Conservation (phyloP, 2,113 vertebrate species). For the Calonectris borealis region DNA sequence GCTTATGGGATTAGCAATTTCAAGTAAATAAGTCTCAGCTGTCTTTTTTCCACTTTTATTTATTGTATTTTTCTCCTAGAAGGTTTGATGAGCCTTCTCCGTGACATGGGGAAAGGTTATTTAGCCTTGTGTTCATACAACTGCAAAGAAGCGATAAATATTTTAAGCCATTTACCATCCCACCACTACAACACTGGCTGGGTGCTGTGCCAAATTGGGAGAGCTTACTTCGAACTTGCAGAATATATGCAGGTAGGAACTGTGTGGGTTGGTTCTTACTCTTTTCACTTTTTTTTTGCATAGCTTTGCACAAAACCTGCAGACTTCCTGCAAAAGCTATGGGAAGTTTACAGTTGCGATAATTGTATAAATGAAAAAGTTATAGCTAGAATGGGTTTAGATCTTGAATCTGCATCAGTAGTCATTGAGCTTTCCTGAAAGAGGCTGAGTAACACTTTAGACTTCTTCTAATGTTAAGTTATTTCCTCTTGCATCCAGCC, state of each 20-base stretch:
- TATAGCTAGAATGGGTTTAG: not conserved
- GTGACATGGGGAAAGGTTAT: conserved; percentile 96
- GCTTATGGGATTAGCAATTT: not conserved
- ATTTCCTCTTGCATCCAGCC: not conserved
- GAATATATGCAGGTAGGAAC: conserved; percentile 93
- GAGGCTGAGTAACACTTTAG: not conserved
- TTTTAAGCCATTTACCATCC: conserved; percentile 92
- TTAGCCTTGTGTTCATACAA: conserved; percentile 95
- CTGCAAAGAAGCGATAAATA: conserved; percentile 94
- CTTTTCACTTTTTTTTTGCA: not conserved
- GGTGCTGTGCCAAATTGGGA: conserved; percentile 94
- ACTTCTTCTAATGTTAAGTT: not conserved
- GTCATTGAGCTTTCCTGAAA: not conserved
- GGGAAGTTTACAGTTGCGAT: not conserved
- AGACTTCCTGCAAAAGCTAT: not conserved
- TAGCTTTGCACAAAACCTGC: not conserved
- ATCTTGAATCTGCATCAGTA: not conserved
- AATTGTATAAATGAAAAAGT: not conserved
- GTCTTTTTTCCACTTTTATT: conserved; percentile 35
- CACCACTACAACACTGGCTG: conserved; percentile 98
- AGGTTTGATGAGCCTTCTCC: conserved; percentile 92
- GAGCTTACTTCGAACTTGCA: conserved; percentile 95
- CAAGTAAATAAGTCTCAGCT: not conserved
- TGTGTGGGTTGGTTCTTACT: not conserved
- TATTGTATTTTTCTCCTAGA: conserved; percentile 82